A percentile compares a stretch with the other conserved stretches of the same genome.
Conservation (phyloP, 2,113 vertebrate species). For the Neotoma lepida region DNA sequence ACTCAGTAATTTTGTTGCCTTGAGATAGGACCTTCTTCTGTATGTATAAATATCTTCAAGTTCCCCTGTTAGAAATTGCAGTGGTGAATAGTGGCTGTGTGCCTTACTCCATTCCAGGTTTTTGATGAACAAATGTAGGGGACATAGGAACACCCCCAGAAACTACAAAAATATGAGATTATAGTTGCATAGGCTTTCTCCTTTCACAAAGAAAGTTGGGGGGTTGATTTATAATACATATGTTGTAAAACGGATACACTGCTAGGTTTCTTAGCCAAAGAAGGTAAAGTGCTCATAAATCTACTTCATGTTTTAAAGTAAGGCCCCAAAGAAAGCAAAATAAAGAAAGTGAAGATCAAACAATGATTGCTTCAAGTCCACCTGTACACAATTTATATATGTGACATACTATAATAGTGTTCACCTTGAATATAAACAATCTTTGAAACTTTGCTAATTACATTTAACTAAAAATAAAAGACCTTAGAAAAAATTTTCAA, state of each 20-base stretch:
- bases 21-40: neutral
- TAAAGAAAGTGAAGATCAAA: slow-evolving; percentile 14
- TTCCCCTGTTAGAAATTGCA: neutral
- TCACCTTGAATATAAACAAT: neutral
- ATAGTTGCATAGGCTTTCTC: neutral
- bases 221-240: neutral
- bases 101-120: neutral
- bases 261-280: neutral
- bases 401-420: neutral
- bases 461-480: neutral
- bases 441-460: neutral
- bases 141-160: neutral
- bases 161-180: slow-evolving; percentile 9
- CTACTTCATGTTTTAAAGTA: neutral
- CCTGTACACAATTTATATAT: neutral
- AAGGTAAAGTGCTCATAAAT: neutral
- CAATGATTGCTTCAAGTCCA: slow-evolving; percentile 23
- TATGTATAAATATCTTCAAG: slow-evolving; percentile 9
- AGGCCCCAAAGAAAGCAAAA: neutral
- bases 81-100: neutral
- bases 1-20: neutral
- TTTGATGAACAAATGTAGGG: neutral
- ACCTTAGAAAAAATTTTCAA: neutral
- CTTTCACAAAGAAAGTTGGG: neutral
- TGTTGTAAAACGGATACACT: neutral